Evolutionary conservation across 37 sponge, comb jelly and placozoan genomes (phyloP).

Genomic region (Trichoplax adhaerens): DNA sequence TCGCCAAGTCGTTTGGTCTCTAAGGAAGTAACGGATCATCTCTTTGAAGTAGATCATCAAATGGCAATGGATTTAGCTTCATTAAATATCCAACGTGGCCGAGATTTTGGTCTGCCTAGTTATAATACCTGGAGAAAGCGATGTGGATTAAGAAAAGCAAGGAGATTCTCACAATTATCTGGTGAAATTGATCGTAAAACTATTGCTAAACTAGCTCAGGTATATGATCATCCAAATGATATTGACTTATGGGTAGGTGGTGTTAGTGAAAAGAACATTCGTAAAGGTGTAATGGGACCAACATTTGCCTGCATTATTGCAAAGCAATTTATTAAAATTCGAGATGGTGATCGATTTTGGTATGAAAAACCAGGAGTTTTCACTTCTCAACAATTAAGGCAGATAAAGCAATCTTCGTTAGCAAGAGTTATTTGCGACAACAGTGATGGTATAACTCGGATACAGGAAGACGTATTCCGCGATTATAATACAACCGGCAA

Average conservation of each 20-base stretch:
- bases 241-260: conserved; percentile 66
- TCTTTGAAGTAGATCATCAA: too few relatives aligned
- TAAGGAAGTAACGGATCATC: too few relatives aligned
- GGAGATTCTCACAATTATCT: background rate
- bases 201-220: background rate
- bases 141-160: background rate
- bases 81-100: conserved; percentile 69
- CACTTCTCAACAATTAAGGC: conserved; percentile 28
- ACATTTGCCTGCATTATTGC: conserved; percentile 85
- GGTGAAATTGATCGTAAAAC: background rate
- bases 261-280: conserved; percentile 46
- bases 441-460: background rate
- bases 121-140: too few relatives aligned
- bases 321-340: conserved; percentile 32
- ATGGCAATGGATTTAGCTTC: conserved; percentile 48
- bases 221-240: conserved; percentile 5
- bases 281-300: conserved; percentile 43
- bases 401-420: conserved; percentile 24
- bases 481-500: too few relatives aligned
- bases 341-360: conserved; percentile 79
- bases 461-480: too few relatives aligned
- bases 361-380: conserved; percentile 45
- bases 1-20: too few relatives aligned
- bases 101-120: conserved; percentile 47
- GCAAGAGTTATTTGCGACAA: conserved; percentile 73